Conservation (phyloP, 2,797 vertebrate genomes). For the Sebastes aleutianus region DNA sequence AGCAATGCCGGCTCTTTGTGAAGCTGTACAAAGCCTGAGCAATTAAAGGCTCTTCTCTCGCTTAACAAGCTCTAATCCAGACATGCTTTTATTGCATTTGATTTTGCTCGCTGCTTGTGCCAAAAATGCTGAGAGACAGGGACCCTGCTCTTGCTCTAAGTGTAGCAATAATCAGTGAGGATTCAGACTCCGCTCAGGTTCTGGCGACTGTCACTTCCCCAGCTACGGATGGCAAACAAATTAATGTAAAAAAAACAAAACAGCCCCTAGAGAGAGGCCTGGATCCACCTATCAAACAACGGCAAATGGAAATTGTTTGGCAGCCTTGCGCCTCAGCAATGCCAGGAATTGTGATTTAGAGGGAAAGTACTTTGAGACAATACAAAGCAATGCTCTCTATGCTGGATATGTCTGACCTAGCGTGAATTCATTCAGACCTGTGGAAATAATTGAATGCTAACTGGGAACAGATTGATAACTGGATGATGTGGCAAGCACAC, state of each 20-base stretch:
- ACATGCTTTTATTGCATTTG: conserved; percentile 82
- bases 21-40: conserved; percentile 74
- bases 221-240: conserved; percentile 43
- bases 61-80: conserved; percentile 83
- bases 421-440: conserved; percentile 25
- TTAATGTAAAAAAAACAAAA: conserved; percentile 23
- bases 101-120: conserved; percentile 69
- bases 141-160: conserved; percentile 55
- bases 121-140: conserved; percentile 68
- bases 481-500: conserved; percentile 2
- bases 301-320: conserved; percentile 52
- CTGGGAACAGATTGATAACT: conserved; percentile 28
- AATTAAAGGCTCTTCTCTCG: conserved; percentile 80
- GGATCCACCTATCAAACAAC: conserved; percentile 61
- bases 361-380: conserved; percentile 46
- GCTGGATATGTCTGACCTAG: conserved; percentile 33
- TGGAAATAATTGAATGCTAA: conserved; percentile 27
- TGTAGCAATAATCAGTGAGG: conserved; percentile 54
- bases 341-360: conserved; percentile 54
- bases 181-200: conserved; percentile 55
- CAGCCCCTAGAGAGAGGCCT: conserved; percentile 35
- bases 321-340: conserved; percentile 26
- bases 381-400: conserved; percentile 18
- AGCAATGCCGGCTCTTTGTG: conserved; percentile 77
- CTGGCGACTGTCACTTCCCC: conserved; percentile 55